phyloP scores from a whole-genome alignment of 2,888 invertebrate species.

The Scaptomyza parva region DNA sequence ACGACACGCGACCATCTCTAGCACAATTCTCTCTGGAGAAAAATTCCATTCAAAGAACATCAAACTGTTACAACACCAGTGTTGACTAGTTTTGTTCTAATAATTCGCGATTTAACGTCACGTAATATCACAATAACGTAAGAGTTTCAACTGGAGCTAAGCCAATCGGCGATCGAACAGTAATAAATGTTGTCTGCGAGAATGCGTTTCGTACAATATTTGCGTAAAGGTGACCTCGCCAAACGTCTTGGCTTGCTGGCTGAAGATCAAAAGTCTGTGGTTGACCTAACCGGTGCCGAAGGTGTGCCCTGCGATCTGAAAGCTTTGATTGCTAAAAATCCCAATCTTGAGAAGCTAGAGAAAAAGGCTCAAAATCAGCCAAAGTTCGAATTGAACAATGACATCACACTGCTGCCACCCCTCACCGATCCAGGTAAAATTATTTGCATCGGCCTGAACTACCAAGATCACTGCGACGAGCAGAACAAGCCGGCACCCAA shows the following conservation, averaged over 20 bases:
- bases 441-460: slow-evolving; percentile 94
- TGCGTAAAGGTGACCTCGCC: slow-evolving; percentile 85
- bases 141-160: slow-evolving; percentile 11
- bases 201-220: slow-evolving; percentile 89
- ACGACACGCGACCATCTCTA: slow-evolving; percentile 1
- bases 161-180: slow-evolving; percentile 35
- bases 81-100: slow-evolving; percentile 21
- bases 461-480: slow-evolving; percentile 93
- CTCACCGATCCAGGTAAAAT: slow-evolving; percentile 93
- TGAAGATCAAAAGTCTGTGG: slow-evolving; percentile 88
- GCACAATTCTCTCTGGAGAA: slow-evolving; percentile 21
- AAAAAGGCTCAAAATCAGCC: slow-evolving; percentile 47
- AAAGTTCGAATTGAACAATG: slow-evolving; percentile 44
- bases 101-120: slow-evolving; percentile 18
- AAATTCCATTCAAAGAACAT: slow-evolving; percentile 39
- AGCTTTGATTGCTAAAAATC: slow-evolving; percentile 84
- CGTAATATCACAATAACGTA: slow-evolving; percentile 16
- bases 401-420: slow-evolving; percentile 87
- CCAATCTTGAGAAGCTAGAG: slow-evolving; percentile 80
- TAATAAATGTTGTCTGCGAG: slow-evolving; percentile 80
- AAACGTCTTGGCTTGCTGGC: slow-evolving; percentile 88
- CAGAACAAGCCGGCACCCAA: slow-evolving; percentile 90
- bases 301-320: slow-evolving; percentile 82
- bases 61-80: slow-evolving; percentile 32
- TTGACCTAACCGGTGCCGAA: slow-evolving; percentile 85